Percentiles rank a stretch among this genome's conserved stretches.
phyloP scores from a whole-genome alignment of 2,888 invertebrate genomes.

The Drosophila melanosoma region DNA sequence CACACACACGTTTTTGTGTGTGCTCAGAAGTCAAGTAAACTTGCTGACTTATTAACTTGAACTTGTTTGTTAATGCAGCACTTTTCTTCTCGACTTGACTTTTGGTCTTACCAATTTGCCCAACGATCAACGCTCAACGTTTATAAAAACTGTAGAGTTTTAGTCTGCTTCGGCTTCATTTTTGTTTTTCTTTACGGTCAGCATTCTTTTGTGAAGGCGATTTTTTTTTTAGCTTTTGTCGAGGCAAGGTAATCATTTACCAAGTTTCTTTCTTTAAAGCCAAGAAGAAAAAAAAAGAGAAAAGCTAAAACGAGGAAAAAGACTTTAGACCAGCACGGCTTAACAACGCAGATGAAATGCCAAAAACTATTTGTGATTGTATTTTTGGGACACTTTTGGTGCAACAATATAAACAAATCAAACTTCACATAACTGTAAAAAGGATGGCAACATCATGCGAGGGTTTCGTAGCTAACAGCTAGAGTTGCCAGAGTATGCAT shows the following conservation, averaged over 20 bases:
- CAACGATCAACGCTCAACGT: constrained; percentile 24
- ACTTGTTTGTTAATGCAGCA: constrained; percentile 78
- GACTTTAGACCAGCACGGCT: constrained; percentile 20
- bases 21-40: constrained; percentile 46
- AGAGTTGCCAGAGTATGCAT: background rate
- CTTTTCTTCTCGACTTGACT: constrained; percentile 63
- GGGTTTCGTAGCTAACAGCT: background rate
- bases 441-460: background rate
- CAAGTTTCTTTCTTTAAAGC: constrained; percentile 33
- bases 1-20: constrained; percentile 9
- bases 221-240: constrained; percentile 44
- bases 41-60: constrained; percentile 75
- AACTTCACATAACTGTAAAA: background rate
- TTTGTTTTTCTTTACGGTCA: constrained; percentile 49
- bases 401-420: background rate
- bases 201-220: constrained; percentile 77
- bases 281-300: constrained; percentile 12
- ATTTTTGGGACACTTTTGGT: constrained; percentile 12
- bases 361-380: constrained; percentile 8
- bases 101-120: constrained; percentile 53
- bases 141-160: constrained; percentile 43
- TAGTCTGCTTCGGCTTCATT: constrained; percentile 33
- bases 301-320: constrained; percentile 3
- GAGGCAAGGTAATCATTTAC: constrained; percentile 68
- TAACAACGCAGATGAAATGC: constrained; percentile 31